A percentile compares a stretch with the other conserved stretches of the same genome.
Conservation (phyloP, 2,888 invertebrate genomes). For the Pteria penguin region DNA sequence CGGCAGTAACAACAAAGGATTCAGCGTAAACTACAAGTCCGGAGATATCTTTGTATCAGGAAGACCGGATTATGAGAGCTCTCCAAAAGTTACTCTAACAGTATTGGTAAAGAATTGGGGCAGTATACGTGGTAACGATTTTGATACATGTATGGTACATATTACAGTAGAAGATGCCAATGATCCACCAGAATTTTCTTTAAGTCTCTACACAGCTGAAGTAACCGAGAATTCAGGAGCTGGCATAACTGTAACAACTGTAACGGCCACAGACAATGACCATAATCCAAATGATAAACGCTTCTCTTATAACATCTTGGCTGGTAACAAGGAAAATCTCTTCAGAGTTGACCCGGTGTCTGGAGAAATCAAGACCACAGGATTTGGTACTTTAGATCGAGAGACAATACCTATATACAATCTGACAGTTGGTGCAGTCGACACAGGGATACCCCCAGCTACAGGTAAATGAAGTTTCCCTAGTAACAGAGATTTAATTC, state of each 20-base stretch:
- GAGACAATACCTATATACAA: slow-evolving; percentile 66
- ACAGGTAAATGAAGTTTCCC: slow-evolving; percentile 61
- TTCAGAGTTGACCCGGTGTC: slow-evolving; percentile 63
- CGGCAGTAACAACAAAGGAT: slow-evolving; percentile 94
- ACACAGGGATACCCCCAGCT: slow-evolving; percentile 69
- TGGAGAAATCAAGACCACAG: slow-evolving; percentile 67
- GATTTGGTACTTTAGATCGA: slow-evolving; percentile 66
- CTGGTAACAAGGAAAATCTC: slow-evolving; percentile 59
- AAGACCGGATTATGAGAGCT: slow-evolving; percentile 83
- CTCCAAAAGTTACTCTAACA: slow-evolving; percentile 83
- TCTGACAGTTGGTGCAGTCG: slow-evolving; percentile 71
- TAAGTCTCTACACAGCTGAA: slow-evolving; percentile 87
- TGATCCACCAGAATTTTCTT: slow-evolving; percentile 95
- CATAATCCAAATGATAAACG: slow-evolving; percentile 61
- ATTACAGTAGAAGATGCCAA: slow-evolving; percentile 97
- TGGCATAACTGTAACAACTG: slow-evolving; percentile 89
- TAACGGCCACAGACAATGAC: slow-evolving; percentile 85
- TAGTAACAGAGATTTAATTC: neutral
- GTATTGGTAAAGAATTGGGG: slow-evolving; percentile 97
- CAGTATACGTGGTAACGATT: slow-evolving; percentile 95
- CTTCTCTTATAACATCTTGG: slow-evolving; percentile 69
- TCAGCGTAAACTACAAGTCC: slow-evolving; percentile 88
- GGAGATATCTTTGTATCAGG: slow-evolving; percentile 91
- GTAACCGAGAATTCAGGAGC: slow-evolving; percentile 93
- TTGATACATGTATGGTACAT: slow-evolving; percentile 95